A percentile compares a stretch with the other conserved stretches of the same genome.
Conservation (phyloP, 2,113 vertebrate genomes). For the Eurystomus gularis region DNA sequence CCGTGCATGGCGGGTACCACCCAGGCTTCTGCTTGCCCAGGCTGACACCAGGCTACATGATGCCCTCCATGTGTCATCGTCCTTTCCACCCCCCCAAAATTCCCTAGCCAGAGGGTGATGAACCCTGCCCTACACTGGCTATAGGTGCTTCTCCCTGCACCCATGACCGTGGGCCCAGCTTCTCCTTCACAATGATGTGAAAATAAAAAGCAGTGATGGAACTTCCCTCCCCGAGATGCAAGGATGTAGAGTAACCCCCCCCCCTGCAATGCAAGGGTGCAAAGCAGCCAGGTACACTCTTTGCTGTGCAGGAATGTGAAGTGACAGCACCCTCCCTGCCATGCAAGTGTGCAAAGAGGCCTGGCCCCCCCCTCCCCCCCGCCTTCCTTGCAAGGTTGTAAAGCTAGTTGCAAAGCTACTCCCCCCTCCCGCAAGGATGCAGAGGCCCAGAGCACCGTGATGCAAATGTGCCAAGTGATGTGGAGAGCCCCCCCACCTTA, state of each 20-base stretch:
- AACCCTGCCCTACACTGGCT: background rate
- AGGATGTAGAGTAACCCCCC: background rate
- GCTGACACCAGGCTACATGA: background rate
- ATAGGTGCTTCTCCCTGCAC: background rate
- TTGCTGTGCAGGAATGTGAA: background rate
- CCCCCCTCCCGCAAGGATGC: background rate
- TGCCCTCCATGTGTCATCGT: background rate
- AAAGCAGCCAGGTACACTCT: background rate
- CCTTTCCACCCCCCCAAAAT: accelerated
- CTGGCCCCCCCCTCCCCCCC: too few species aligned
- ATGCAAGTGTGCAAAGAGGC: background rate
- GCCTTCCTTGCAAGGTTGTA: too few species aligned
- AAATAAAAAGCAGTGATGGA: background rate
- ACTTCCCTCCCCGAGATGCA: background rate
- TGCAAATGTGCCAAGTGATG: background rate
- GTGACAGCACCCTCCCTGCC: background rate
- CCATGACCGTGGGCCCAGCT: background rate
- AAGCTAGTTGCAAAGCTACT: background rate
- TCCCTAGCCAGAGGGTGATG: background rate
- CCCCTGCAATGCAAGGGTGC: background rate
- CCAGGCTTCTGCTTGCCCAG: background rate
- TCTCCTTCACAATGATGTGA: background rate
- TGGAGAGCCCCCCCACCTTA: background rate
- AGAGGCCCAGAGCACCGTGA: background rate
- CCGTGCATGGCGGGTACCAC: background rate